phyloP scores from a whole-genome alignment of 2,888 invertebrate species.

The Tenthredo amoena region DNA sequence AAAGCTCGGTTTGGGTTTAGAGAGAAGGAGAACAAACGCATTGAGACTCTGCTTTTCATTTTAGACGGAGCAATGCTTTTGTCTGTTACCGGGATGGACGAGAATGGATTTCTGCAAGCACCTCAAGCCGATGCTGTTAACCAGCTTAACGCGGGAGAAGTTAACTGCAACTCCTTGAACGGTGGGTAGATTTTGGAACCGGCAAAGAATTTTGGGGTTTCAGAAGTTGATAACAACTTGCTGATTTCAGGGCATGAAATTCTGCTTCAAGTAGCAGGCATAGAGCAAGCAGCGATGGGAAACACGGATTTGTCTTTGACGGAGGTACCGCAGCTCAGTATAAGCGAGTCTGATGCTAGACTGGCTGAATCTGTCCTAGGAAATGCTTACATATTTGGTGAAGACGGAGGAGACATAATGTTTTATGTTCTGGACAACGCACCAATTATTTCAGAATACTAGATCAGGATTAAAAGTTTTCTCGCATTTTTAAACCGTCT shows the following conservation, averaged over 20 bases:
- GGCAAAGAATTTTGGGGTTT: background rate
- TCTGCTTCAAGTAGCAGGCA: constrained; percentile 56
- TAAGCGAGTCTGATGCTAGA: constrained; percentile 60
- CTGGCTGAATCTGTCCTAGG: constrained; percentile 61
- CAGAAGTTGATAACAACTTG: background rate
- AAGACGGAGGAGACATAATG: constrained; percentile 63
- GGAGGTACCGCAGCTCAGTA: constrained; percentile 62
- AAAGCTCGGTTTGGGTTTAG: background rate
- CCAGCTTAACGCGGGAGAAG: constrained; percentile 40
- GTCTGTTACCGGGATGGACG: constrained; percentile 46
- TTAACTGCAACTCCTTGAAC: constrained; percentile 47
- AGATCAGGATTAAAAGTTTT: background rate
- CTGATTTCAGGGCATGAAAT: constrained; percentile 53
- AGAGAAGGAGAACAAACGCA: background rate
- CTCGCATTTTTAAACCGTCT: background rate
- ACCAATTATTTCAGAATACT: constrained; percentile 58
- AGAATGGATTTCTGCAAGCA: constrained; percentile 48
- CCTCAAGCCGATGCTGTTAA: constrained; percentile 1
- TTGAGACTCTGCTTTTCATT: background rate
- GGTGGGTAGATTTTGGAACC: constrained; percentile 45
- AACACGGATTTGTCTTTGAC: constrained; percentile 55
- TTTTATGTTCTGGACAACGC: constrained; percentile 62
- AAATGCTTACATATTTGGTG: constrained; percentile 63
- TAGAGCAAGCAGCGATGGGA: constrained; percentile 50
- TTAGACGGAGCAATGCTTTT: constrained; percentile 38